Percentiles rank a stretch among this genome's conserved stretches.
phyloP scores from a whole-genome alignment of 2,113 vertebrate genomes.

The Scatophagus argus region DNA sequence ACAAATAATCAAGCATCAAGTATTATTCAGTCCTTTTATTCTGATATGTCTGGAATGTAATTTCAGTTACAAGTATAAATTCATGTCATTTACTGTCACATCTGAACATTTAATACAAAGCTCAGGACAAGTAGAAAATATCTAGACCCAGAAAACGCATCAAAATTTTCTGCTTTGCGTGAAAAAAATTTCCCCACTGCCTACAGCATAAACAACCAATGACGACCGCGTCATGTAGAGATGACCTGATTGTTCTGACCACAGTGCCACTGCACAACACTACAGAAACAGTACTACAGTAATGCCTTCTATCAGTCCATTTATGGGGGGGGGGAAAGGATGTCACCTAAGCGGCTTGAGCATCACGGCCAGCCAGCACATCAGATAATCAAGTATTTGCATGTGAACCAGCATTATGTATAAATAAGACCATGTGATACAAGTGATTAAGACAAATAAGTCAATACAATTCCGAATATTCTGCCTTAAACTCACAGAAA shows the following conservation, averaged over 20 bases:
- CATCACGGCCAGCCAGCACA: not conserved
- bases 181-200: too few species aligned
- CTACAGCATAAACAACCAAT: not conserved
- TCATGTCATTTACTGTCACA: slow-evolving; percentile 29
- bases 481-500: slow-evolving; percentile 5
- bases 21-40: slow-evolving; percentile 48
- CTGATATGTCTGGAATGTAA: slow-evolving; percentile 47
- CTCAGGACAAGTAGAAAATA: slow-evolving; percentile 27
- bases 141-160: slow-evolving; percentile 24
- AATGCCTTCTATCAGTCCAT: not conserved
- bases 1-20: not conserved
- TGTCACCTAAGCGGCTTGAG: not conserved
- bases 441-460: slow-evolving; percentile 24
- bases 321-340: not conserved
- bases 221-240: not conserved
- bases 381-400: slow-evolving; percentile 22
- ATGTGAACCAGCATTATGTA: slow-evolving; percentile 2
- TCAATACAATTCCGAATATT: not conserved
- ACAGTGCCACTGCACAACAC: not conserved
- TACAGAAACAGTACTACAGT: slow-evolving; percentile 12
- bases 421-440: not conserved
- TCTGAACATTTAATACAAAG: slow-evolving; percentile 50
- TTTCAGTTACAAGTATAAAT: slow-evolving; percentile 51
- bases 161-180: slow-evolving; percentile 22
- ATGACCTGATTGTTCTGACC: not conserved